Percentiles rank a stretch among this genome's conserved stretches.
phyloP scores from a whole-genome alignment of 1,140 invertebrate species.

The Frieseomelitta varia region DNA sequence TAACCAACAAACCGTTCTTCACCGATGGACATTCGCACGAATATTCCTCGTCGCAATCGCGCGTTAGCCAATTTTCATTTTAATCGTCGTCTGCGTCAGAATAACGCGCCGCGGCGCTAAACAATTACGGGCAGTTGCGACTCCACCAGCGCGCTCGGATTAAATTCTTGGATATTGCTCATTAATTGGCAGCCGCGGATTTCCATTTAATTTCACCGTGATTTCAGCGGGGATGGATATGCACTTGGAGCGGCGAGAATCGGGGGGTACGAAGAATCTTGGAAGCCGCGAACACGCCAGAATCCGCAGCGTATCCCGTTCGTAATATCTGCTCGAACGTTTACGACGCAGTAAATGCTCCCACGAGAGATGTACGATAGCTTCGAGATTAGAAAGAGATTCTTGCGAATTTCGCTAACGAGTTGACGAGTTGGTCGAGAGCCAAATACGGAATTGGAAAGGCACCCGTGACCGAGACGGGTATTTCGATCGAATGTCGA shows the following conservation, averaged over 20 bases:
- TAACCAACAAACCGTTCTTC: background rate
- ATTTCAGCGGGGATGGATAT: background rate
- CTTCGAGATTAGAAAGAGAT: too few relatives aligned
- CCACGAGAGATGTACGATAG: background rate
- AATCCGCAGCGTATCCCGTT: too few relatives aligned
- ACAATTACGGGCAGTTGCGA: background rate
- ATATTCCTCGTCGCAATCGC: background rate
- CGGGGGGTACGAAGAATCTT: background rate
- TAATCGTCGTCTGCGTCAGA: background rate
- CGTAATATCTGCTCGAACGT: background rate
- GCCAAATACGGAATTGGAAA: background rate
- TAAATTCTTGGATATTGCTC: conserved; percentile 20
- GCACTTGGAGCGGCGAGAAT: background rate
- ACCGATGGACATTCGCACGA: background rate
- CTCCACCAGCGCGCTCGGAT: background rate
- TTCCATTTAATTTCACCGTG: conserved; percentile 29
- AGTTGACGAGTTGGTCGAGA: background rate
- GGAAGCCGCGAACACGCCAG: too few relatives aligned
- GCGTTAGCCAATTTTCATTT: conserved; percentile 30
- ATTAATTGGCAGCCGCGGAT: conserved; percentile 4
- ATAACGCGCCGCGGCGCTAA: conserved; percentile 1
- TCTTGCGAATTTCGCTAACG: background rate
- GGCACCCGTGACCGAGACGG: too few relatives aligned
- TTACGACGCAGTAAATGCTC: background rate
- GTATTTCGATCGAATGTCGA: background rate